Conservation (phyloP, 2,888 invertebrate species). For the Leptopterna dolabrata region DNA sequence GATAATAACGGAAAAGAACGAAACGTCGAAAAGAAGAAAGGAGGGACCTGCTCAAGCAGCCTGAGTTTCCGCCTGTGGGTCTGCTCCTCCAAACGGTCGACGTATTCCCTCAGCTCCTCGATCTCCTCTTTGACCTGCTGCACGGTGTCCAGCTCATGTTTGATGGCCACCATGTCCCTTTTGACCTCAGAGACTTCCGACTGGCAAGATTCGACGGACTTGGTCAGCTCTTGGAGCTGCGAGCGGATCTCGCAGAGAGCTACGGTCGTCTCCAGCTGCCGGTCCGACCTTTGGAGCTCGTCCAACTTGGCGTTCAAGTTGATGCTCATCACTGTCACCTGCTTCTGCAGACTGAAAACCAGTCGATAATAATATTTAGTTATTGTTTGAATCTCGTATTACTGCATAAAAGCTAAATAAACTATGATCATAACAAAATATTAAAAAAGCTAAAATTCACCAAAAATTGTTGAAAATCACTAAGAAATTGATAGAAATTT, state of each 20-base stretch:
- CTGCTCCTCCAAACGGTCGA: constrained; percentile 91
- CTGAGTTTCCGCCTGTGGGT: constrained; percentile 89
- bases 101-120: constrained; percentile 91
- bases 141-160: constrained; percentile 92
- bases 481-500: too few relatives aligned
- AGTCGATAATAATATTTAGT: background rate
- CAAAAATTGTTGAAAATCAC: too few relatives aligned
- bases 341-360: constrained; percentile 89
- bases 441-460: too few relatives aligned
- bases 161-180: constrained; percentile 94
- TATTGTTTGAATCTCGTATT: background rate
- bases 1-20: background rate
- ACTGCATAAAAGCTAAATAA: background rate
- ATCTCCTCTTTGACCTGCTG: constrained; percentile 96
- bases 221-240: constrained; percentile 92
- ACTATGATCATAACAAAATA: too few relatives aligned
- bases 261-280: constrained; percentile 92
- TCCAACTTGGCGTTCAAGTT: constrained; percentile 94
- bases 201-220: constrained; percentile 94
- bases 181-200: constrained; percentile 89
- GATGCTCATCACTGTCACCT: constrained; percentile 98
- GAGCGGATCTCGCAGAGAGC: constrained; percentile 93
- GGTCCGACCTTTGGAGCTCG: constrained; percentile 88
- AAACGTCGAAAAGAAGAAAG: background rate
- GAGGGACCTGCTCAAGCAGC: constrained; percentile 88